These are phyloP conservation scores for Temnothorax ravouxi DNA, from an alignment of 2,888 invertebrate genomes.

Conservation along the genomic window DNA sequence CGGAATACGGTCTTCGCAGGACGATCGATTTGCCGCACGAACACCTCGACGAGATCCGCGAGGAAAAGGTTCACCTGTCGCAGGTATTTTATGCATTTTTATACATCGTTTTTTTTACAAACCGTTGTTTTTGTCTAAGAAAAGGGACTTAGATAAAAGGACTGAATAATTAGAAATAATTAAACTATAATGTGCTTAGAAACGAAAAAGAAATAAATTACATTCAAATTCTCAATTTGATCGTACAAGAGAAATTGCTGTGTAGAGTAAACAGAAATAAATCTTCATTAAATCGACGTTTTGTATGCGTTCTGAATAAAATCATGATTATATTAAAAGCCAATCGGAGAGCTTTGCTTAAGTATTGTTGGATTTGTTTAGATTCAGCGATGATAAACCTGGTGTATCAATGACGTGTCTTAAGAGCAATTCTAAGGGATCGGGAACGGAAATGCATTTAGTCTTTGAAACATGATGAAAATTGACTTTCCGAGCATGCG, in stretches of 20 bases:
- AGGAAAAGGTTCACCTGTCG: slow-evolving; percentile 83
- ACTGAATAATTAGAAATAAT: neutral
- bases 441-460: neutral
- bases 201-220: neutral
- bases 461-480: slow-evolving; percentile 10
- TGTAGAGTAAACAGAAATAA: neutral
- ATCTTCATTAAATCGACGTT: neutral
- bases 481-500: slow-evolving; percentile 49
- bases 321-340: neutral
- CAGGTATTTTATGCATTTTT: slow-evolving; percentile 78
- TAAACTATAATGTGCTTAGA: neutral
- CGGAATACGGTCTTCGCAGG: slow-evolving; percentile 68
- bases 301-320: neutral
- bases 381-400: neutral
- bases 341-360: neutral
- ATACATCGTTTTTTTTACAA: neutral
- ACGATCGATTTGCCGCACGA: slow-evolving; percentile 76
- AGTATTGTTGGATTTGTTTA: neutral
- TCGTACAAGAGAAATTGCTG: neutral
- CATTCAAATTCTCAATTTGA: neutral
- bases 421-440: slow-evolving; percentile 6
- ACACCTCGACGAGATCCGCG: slow-evolving; percentile 84
- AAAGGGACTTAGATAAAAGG: neutral
- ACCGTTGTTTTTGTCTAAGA: neutral
- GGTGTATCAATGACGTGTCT: slow-evolving; percentile 23